Base-by-base conservation (phyloP, 2,797 vertebrate species). In the Chelonia mydas region DNA sequence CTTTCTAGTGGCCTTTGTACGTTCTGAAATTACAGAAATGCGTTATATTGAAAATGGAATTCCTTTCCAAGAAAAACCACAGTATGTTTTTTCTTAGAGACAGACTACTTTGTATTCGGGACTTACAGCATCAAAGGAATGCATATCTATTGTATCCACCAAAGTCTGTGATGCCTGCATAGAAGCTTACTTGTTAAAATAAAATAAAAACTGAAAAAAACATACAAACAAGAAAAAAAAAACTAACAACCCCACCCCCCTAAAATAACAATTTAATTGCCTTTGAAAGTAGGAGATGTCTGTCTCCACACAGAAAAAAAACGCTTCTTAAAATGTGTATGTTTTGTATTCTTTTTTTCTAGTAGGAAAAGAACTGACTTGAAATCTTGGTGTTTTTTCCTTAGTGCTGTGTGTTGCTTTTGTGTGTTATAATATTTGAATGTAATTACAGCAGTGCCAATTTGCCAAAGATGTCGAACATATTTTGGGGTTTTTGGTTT, bases 301-400 rank as follows among this genome's bases (percentile, higher is more conserved):
- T 97, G 95, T 98, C 98, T 98, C 97, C 96, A 98, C 95, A 98
- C 98, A 98, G 97, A 98, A 98, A 88, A 96, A 98, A 98, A 98
- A 99, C 98, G 98, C 98, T 99, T 99, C 99, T 99, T 99, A 98
- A 99, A 99, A 99, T 98, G 98, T 99, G 99, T 99, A 99, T 99
- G 99, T 99, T 99, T 99, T 99, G 98, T 99, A 99, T 99, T 99
- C 98, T 98, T 99, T 99, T 98, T 99, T 99, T 99, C 99, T 99
- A 99, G 99, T 99, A 99, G 99, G 98, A 99, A 98, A 98, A 99
- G 98, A 98, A 98, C 97, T 97, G 97, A 98, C 98, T 98, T 98
- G 97, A 98, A 98, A 98, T 98, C 98, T 99, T 99, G 99, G 98
- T 99, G 99, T 98, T 99, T 99, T 99, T 99, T 99, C 98, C 98